Conservation (phyloP, 1,140 invertebrate genomes). For the Drosophila melanica region DNA sequence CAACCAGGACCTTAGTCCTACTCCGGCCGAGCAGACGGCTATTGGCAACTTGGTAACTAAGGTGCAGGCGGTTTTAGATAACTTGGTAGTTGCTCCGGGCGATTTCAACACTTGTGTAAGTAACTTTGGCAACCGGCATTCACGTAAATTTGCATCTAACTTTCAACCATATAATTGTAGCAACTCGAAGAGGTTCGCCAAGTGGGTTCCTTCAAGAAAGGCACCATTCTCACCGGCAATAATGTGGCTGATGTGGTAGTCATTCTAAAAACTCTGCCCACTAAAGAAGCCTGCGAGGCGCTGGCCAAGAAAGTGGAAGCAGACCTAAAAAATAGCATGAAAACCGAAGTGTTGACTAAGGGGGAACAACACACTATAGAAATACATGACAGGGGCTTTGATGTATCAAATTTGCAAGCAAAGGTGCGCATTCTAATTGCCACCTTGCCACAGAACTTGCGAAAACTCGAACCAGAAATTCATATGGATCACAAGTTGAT, state of each 20-base stretch:
- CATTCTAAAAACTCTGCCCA: constrained; percentile 98
- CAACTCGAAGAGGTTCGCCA: constrained; percentile 98
- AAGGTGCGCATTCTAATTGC: constrained; percentile 95
- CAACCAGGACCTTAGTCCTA: constrained; percentile 95
- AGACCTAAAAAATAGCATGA: constrained; percentile 90
- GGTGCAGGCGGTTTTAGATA: constrained; percentile 95
- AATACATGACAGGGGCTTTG: constrained; percentile 92
- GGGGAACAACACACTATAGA: constrained; percentile 87
- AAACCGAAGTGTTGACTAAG: constrained; percentile 86
- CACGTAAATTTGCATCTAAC: background rate
- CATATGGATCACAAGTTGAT: constrained; percentile 94
- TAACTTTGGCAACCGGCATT: constrained; percentile 61
- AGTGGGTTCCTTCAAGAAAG: constrained; percentile 99
- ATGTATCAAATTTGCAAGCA: constrained; percentile 91
- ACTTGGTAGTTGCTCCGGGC: constrained; percentile 95
- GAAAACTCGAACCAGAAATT: constrained; percentile 96
- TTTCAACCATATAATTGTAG: constrained; percentile 84
- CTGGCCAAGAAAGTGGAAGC: constrained; percentile 94
- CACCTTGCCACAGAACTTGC: constrained; percentile 95
- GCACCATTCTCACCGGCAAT: constrained; percentile 97
- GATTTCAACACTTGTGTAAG: constrained; percentile 98
- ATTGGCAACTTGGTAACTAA: constrained; percentile 97
- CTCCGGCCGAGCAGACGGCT: constrained; percentile 94
- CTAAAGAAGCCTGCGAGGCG: constrained; percentile 96
- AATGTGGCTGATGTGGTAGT: constrained; percentile 98